A percentile compares a stretch with the other conserved stretches of the same genome.
Evolutionary conservation across 2,888 invertebrate species (phyloP).

Genomic region (Zygaena filipendulae): DNA sequence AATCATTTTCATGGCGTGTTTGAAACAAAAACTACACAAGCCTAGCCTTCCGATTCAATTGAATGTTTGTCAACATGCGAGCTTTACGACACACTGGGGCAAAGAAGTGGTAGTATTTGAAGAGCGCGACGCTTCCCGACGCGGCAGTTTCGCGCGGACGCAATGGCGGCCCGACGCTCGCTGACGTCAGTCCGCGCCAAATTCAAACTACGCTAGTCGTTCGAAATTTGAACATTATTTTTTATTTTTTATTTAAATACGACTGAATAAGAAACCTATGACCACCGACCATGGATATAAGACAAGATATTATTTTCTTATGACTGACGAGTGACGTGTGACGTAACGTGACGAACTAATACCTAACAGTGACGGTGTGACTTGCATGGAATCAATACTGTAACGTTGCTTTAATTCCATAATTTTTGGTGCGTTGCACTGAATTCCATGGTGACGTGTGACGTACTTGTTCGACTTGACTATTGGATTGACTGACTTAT

Average conservation of each 20-base stretch:
- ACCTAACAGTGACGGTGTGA: slow-evolving; percentile 14
- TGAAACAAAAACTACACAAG: too few relatives aligned
- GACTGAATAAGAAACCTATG: slow-evolving; percentile 19
- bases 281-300: slow-evolving; percentile 21
- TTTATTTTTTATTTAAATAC: slow-evolving; percentile 21
- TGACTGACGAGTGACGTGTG: slow-evolving; percentile 24
- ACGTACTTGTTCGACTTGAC: slow-evolving; percentile 25
- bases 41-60: too few relatives aligned
- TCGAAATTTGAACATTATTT: slow-evolving; percentile 22
- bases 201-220: slow-evolving; percentile 43
- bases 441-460: too few relatives aligned
- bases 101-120: slow-evolving; percentile 60
- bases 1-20: too few relatives aligned
- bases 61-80: slow-evolving; percentile 19
- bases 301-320: slow-evolving; percentile 8
- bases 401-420: not conserved
- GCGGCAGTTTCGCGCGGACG: slow-evolving; percentile 42
- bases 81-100: slow-evolving; percentile 20
- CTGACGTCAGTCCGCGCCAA: slow-evolving; percentile 29
- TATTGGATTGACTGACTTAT: slow-evolving; percentile 29
- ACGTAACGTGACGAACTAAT: too few relatives aligned
- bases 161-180: slow-evolving; percentile 44
- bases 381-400: not conserved
- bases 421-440: too few relatives aligned
- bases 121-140: slow-evolving; percentile 24